Conservation (phyloP, 2,888 invertebrate species). For the Habroteleia sp. region DNA sequence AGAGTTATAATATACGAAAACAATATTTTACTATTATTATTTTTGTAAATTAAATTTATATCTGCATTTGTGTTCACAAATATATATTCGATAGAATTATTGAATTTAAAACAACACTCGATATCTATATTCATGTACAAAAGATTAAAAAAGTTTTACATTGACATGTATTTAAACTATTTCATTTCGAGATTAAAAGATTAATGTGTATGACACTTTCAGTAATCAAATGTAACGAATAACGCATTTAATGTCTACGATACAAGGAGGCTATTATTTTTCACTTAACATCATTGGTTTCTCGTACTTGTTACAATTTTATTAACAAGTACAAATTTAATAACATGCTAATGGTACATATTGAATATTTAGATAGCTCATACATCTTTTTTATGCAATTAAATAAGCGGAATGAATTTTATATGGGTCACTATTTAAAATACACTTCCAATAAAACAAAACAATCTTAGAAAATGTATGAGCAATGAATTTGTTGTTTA, state of each 20-base stretch:
- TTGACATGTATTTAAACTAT: constrained; percentile 23
- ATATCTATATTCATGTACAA: constrained; percentile 24
- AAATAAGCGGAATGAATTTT: too few relatives aligned
- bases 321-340: too few relatives aligned
- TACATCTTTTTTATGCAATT: too few relatives aligned
- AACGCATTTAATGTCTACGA: constrained; percentile 17
- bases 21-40: constrained; percentile 3
- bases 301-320: constrained; percentile 7
- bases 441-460: too few relatives aligned
- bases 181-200: constrained; percentile 29
- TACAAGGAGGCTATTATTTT: constrained; percentile 17
- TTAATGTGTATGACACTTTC: constrained; percentile 11
- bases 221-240: constrained; percentile 16
- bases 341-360: too few relatives aligned
- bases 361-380: too few relatives aligned
- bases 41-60: constrained; percentile 14
- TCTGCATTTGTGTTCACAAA: constrained; percentile 16
- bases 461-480: too few relatives aligned
- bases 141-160: constrained; percentile 27
- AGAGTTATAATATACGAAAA: constrained; percentile 3
- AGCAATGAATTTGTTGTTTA: too few relatives aligned
- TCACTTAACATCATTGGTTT: constrained; percentile 9
- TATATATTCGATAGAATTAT: constrained; percentile 24
- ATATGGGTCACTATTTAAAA: too few relatives aligned
- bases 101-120: constrained; percentile 12